Evolutionary conservation across 2,797 vertebrate genomes (phyloP).

Genomic region (Cygnus olor): DNA sequence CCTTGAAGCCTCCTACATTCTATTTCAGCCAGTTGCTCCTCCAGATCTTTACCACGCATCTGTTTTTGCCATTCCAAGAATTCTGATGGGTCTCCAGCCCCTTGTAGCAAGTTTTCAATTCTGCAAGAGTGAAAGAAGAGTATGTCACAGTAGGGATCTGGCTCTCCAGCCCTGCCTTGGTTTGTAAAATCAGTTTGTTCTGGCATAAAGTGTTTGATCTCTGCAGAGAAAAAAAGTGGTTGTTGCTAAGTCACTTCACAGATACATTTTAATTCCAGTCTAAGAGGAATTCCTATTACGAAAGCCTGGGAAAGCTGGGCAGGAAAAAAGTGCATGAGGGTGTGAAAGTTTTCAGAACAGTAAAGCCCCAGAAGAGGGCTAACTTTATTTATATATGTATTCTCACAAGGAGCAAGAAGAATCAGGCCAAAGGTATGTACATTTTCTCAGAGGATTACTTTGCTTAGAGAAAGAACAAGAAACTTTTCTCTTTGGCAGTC

Average conservation of each 20-base stretch:
- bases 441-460: not conserved
- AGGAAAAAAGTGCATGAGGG: not conserved
- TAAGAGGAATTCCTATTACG: not conserved
- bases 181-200: not conserved
- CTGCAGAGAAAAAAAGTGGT: not conserved
- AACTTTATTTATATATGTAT: not conserved
- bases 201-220: not conserved
- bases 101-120: constrained; percentile 83
- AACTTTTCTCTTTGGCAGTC: not conserved
- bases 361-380: constrained; percentile 3
- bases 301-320: not conserved
- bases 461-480: not conserved
- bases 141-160: not conserved
- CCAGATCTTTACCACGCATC: constrained; percentile 83
- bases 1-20: constrained; percentile 83
- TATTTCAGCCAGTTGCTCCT: constrained; percentile 78
- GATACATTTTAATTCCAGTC: not conserved
- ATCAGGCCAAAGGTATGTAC: not conserved
- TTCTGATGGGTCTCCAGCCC: constrained; percentile 82
- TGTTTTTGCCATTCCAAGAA: constrained; percentile 89
- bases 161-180: not conserved
- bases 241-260: not conserved
- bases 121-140: constrained; percentile 69
- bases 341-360: not conserved
- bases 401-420: not conserved